Base-by-base conservation (phyloP, 2,113 vertebrate genomes). In the Menidia beryllina region DNA sequence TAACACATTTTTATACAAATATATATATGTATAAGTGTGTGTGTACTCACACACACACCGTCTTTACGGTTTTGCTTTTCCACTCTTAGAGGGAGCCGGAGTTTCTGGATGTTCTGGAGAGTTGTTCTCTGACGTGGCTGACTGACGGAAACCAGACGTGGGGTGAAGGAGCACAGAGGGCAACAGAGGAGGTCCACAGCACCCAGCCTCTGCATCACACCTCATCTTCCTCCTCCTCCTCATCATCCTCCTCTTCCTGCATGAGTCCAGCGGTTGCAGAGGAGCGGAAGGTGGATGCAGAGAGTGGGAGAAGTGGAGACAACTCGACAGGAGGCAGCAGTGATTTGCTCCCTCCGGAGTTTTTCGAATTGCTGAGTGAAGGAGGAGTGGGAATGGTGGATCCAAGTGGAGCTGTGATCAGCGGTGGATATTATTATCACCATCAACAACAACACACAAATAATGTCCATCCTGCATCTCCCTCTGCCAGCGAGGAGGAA, bases 351-450 rank as follows among this genome's bases (percentile, higher is more conserved):
- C 92, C 94, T 30, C 93, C 93, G 0, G 95, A 95, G 88, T 90
- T 96, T 73, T 93, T 95, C 41, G 93, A 94, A 84, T 88, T 95
- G 79, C 83, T 95, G 64, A 93, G 92, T 45, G 93, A 94, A 51
- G 94, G 92, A 71, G 78, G 91, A 39, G 67, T 91, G 0, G 91
- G 91, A 41, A 72, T 91, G 48, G 81, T 91, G 77, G 93, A 92
- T 76, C 79, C 89, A 0, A 92, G 89, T 23, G 87, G 88, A 71
- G 89, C 76, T 5, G 90, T 91, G 79, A 90, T 92, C 66, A 85
- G 81, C 49, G 20, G 85, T 13, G 73, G 84, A 64, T 91, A 91
- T 77, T 88, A 87, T 57, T 89, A 91, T 72, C 88, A 92, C 48
- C 86, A 92, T 49, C 86, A 91, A 50, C 86, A 91, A 26, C 86